phyloP scores from a whole-genome alignment of 2,113 vertebrate genomes.

The Proteles cristata region DNA sequence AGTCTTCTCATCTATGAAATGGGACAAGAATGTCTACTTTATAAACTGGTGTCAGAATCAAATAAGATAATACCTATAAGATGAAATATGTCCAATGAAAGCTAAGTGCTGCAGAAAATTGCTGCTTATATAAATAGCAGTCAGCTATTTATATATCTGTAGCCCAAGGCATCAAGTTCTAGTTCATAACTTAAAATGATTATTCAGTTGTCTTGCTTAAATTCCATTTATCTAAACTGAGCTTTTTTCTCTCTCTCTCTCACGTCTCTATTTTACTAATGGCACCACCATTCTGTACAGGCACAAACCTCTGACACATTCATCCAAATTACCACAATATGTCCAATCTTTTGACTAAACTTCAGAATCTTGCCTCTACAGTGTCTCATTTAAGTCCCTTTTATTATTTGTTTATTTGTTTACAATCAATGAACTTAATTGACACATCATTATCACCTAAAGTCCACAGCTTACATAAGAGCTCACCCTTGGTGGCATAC shows the following conservation, averaged over 20 bases:
- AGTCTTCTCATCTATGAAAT: neutral
- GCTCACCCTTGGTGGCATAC: neutral
- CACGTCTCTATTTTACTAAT: neutral
- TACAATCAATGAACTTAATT: neutral
- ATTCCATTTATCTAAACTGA: slow-evolving; percentile 15
- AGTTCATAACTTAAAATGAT: slow-evolving; percentile 10
- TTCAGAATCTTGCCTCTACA: neutral
- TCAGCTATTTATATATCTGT: neutral
- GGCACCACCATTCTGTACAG: neutral
- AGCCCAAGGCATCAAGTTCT: neutral
- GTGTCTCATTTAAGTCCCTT: neutral
- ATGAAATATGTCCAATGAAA: neutral
- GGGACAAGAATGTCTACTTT: neutral
- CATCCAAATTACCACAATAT: neutral
- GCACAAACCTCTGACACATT: neutral
- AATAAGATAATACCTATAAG: neutral
- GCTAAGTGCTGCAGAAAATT: neutral
- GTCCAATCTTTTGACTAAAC: neutral
- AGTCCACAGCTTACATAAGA: neutral
- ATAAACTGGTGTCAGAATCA: neutral
- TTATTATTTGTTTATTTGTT: neutral
- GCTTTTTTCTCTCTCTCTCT: neutral
- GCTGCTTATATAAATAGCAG: slow-evolving; percentile 25
- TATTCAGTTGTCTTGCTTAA: slow-evolving; percentile 2
- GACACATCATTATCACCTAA: neutral